These are phyloP conservation scores for Oriolus oriolus DNA, from an alignment of 2,113 vertebrate genomes.

Conservation along the genomic window DNA sequence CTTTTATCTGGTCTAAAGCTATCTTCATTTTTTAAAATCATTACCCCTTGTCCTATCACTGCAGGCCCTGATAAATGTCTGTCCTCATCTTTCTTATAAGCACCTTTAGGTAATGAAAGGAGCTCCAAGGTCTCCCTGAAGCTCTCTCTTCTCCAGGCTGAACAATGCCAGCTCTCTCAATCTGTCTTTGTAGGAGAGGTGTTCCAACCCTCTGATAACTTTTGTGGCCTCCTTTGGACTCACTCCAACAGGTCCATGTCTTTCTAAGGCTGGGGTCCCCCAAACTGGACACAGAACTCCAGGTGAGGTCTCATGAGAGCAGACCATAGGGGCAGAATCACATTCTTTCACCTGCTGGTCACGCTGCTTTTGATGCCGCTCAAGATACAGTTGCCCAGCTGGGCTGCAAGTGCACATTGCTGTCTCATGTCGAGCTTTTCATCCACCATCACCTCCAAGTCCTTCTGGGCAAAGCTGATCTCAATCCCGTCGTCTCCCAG, in stretches of 20 bases:
- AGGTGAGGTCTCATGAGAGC: accelerated
- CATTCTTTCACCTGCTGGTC: background rate
- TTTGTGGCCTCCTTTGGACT: background rate
- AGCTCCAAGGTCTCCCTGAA: background rate
- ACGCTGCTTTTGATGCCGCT: background rate
- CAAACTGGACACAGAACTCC: background rate
- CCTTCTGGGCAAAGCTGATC: background rate
- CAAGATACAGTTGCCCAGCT: no score
- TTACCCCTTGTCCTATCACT: background rate
- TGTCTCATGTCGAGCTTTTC: background rate
- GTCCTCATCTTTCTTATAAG: background rate
- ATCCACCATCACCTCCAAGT: background rate
- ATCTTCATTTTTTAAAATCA: background rate
- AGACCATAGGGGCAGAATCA: background rate
- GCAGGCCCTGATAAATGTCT: background rate
- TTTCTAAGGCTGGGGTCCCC: no score
- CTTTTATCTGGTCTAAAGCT: background rate
- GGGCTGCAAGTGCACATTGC: background rate
- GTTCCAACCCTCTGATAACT: background rate
- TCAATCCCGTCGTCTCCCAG: background rate
- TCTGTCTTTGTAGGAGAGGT: background rate
- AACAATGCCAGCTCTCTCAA: background rate
- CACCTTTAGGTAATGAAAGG: background rate
- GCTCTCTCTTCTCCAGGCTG: background rate
- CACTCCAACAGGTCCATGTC: background rate